Conservation (phyloP, 2,888 invertebrate genomes). For the Nipponacmea schrenckii region DNA sequence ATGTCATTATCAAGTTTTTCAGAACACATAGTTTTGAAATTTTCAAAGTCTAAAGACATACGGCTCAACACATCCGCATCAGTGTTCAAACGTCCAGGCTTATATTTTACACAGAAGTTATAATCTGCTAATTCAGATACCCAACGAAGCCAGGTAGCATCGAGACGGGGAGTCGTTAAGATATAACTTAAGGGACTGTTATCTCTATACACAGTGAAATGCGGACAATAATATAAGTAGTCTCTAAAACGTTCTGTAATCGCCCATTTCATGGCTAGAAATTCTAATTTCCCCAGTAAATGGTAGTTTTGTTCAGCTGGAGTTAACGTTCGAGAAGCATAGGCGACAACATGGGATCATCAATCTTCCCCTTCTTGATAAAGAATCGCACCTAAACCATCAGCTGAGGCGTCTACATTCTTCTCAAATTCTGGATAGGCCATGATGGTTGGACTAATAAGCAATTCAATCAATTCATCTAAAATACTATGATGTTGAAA, state of each 20-base stretch:
- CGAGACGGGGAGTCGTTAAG: too few species aligned
- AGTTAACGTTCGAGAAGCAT: slow-evolving; percentile 8
- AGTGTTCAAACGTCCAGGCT: slow-evolving; percentile 26
- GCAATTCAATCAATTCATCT: background rate
- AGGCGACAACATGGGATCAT: background rate
- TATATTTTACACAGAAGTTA: background rate
- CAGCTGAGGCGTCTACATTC: slow-evolving; percentile 11
- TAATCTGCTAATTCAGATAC: background rate
- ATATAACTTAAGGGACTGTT: too few species aligned
- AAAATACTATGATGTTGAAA: background rate
- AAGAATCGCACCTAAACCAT: slow-evolving; percentile 10
- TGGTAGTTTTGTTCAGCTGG: slow-evolving; percentile 7
- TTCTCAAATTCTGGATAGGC: slow-evolving; percentile 5
- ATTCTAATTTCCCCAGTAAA: too few species aligned
- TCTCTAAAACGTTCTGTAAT: too few species aligned
- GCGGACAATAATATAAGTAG: too few species aligned
- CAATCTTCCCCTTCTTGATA: slow-evolving; percentile 6
- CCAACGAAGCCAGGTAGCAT: background rate
- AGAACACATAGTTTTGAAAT: background rate
- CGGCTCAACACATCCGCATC: slow-evolving; percentile 25
- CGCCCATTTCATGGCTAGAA: too few species aligned
- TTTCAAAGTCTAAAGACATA: background rate
- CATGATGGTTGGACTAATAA: background rate
- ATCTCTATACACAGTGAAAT: too few species aligned
- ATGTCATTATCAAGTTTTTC: background rate